phyloP scores from a whole-genome alignment of 2,113 vertebrate species.

The Ceuthmochares aereus region DNA sequence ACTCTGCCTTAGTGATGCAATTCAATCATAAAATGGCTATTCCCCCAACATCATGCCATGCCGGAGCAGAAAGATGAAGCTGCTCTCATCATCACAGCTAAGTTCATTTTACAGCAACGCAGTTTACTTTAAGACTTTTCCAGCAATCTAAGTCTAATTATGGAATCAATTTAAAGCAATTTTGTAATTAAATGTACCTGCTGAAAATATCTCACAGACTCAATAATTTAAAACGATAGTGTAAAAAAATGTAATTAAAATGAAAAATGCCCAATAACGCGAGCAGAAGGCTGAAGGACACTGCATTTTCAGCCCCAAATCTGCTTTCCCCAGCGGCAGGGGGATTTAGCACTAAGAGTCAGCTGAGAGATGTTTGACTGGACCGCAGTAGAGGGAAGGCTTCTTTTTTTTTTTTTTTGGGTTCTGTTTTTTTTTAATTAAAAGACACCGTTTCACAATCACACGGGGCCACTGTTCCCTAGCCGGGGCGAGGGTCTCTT shows the following conservation, averaged over 20 bases:
- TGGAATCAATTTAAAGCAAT: constrained; percentile 29
- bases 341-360: background rate
- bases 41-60: background rate
- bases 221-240: constrained; percentile 13
- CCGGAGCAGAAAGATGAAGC: background rate
- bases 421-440: background rate
- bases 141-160: constrained; percentile 41
- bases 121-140: constrained; percentile 42
- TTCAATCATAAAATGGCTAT: constrained; percentile 39
- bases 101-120: constrained; percentile 52
- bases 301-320: background rate
- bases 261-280: background rate
- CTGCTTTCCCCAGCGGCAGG: background rate
- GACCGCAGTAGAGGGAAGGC: background rate
- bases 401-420: background rate
- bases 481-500: background rate
- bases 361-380: background rate
- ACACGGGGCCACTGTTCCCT: background rate
- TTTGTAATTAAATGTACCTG: constrained; percentile 65
- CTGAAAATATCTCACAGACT: constrained; percentile 53
- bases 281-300: constrained; percentile 27
- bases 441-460: background rate
- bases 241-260: constrained; percentile 58
- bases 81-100: background rate
- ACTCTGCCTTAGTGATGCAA: background rate